Evolutionary conservation across 2,113 vertebrate genomes (phyloP), one percentile per base, ranked within the genome.

Genomic region (Phainopepla nitens): DNA sequence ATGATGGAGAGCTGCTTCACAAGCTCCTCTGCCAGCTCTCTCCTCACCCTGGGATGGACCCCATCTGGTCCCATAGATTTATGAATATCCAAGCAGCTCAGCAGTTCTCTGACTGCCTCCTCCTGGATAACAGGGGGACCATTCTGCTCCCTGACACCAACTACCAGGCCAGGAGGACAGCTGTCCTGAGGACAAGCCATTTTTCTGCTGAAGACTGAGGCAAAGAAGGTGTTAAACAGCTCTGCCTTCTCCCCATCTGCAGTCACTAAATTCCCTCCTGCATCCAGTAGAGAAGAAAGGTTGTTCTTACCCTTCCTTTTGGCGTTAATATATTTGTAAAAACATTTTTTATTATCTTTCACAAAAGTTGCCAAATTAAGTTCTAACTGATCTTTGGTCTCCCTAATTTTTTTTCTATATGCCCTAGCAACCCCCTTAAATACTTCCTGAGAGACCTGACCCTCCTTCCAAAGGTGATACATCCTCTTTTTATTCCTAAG

Each of bases 1-100:
- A 33, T 14, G 11, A 53, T 41, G 33, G 15, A 53, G 49, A 71
- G 69, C 0, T 0, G 36, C 21, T 53, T 24, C 1, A 0, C 28
- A 53, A 17, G 15, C 11, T 71, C 69, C 41, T 33, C 21, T 71
- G 21, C 33, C 65, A 27, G 18, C 13, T 36, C 36, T 29, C 28
- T 72, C 69, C 14, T 53, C 50, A 18, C 5, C 21, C 12, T 33
- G 22, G 36, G 21, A 33, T 33, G 36, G 15, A 42, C 42, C 16
- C 35, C 36, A 33, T 33, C 22, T 25, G 36, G 4, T 4, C 6
- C 21, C 22, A 2, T 15, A 8, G 36, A 71, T 33, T 25, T 54
- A 25, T 71, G 39, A 42, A 42, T 2, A 72, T n/a, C 17, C 7
- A n/a, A n/a, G 29, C 12, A 2, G 12, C 29, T 72, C 29, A 56